Percentiles rank a stretch among this genome's conserved stretches.
These are phyloP conservation scores for Hylaeus volcanicus DNA, from an alignment of 1,140 invertebrate species.

Conservation along the genomic window DNA sequence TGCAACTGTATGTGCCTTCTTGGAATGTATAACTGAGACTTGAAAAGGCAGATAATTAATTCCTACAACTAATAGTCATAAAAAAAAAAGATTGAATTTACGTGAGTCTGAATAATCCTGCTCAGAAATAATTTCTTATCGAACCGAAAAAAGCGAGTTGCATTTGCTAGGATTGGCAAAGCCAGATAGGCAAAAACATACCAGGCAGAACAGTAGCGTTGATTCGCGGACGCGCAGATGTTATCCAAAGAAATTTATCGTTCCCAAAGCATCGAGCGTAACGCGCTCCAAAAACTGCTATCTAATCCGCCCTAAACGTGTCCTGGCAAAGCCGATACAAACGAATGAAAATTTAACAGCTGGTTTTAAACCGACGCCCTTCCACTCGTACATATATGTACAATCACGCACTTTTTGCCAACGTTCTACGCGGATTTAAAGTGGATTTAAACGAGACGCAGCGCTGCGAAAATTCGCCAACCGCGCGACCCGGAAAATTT, in stretches of 20 bases:
- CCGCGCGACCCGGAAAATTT: background rate
- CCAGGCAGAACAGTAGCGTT: background rate
- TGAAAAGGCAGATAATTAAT: no score
- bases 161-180: no score
- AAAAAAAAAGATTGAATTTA: no score
- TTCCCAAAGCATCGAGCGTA: background rate
- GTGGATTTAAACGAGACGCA: slow-evolving; percentile 1
- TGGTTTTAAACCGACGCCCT: background rate
- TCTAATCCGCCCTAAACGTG: slow-evolving; percentile 15
- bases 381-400: no score
- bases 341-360: slow-evolving; percentile 21
- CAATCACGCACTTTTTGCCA: background rate
- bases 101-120: no score
- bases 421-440: slow-evolving; percentile 12
- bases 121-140: no score
- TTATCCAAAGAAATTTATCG: slow-evolving; percentile 17
- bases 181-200: background rate
- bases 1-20: no score
- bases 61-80: no score
- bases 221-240: background rate
- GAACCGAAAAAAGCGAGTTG: no score
- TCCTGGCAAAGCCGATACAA: background rate
- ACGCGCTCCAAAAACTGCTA: background rate
- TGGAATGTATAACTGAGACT: no score
- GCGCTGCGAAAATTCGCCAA: background rate